phyloP scores from a whole-genome alignment of 1,140 invertebrate species.

The Paralvinella palmiformis region DNA sequence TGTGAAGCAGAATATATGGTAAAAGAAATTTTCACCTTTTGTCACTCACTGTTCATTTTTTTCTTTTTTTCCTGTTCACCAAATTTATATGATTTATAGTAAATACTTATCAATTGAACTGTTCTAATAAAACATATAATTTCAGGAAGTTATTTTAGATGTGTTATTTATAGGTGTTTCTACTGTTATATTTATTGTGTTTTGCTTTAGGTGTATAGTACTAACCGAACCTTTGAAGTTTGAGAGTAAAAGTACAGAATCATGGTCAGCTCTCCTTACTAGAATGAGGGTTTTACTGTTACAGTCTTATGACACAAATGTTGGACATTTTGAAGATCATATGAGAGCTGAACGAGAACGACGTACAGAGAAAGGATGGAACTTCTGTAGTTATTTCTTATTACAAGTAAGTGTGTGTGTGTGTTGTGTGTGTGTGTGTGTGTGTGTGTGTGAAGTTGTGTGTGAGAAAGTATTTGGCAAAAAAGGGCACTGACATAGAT shows the following conservation, averaged over 20 bases:
- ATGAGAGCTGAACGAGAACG: slow-evolving; percentile 84
- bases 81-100: slow-evolving; percentile 12
- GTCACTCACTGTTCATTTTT: too few species aligned
- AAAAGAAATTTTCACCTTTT: too few species aligned
- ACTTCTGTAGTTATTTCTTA: slow-evolving; percentile 90
- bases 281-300: slow-evolving; percentile 78
- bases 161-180: slow-evolving; percentile 8
- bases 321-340: slow-evolving; percentile 76
- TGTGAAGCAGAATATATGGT: too few species aligned
- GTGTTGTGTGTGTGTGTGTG: neutral
- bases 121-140: neutral
- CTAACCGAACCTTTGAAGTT: slow-evolving; percentile 83
- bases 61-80: too few species aligned
- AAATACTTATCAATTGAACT: neutral
- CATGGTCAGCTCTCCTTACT: slow-evolving; percentile 76
- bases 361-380: slow-evolving; percentile 84
- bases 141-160: too few species aligned
- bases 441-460: too few species aligned
- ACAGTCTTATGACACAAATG: slow-evolving; percentile 72
- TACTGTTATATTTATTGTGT: slow-evolving; percentile 34
- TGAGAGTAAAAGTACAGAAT: slow-evolving; percentile 80
- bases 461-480: too few species aligned
- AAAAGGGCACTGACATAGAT: too few species aligned
- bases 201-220: slow-evolving; percentile 68
- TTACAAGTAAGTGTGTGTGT: slow-evolving; percentile 66